Conservation (phyloP, 2,888 invertebrate species). For the Drosophila kambysellisi region DNA sequence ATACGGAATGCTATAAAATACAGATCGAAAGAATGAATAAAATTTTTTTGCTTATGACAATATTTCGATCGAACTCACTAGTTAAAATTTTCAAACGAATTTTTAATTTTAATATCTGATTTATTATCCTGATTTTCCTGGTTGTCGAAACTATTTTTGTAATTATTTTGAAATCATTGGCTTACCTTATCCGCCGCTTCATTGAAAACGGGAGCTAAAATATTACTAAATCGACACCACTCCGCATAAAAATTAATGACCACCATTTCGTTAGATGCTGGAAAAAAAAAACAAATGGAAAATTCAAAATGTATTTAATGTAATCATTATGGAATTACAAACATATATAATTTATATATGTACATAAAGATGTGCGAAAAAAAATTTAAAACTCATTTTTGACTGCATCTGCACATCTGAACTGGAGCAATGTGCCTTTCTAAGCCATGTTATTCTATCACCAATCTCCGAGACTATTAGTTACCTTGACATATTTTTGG, state of each 20-base stretch:
- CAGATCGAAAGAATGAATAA: background rate
- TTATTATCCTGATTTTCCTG: background rate
- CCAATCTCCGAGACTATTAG: background rate
- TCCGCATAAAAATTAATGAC: conserved; percentile 99
- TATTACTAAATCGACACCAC: conserved; percentile 99
- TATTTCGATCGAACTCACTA: too few species aligned
- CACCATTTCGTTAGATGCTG: conserved; percentile 98
- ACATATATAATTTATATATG: background rate
- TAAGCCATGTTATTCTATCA: background rate
- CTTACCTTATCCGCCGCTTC: conserved; percentile 95
- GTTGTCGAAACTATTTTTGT: background rate
- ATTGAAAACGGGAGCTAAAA: conserved; percentile 98
- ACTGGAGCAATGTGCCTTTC: background rate
- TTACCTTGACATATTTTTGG: background rate
- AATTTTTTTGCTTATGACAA: background rate
- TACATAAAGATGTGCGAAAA: too few species aligned
- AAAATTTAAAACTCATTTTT: too few species aligned
- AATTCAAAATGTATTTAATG: conserved; percentile 5
- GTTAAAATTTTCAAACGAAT: background rate
- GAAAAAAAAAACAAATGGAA: conserved; percentile 72
- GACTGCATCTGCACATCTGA: background rate
- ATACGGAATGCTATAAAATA: background rate
- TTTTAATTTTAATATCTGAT: background rate
- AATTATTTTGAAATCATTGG: conserved; percentile 2
- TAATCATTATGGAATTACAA: background rate